A percentile compares a stretch with the other conserved stretches of the same genome.
These are phyloP conservation scores for Colletes latitarsis DNA, from an alignment of 1,140 invertebrate species.

Conservation along the genomic window DNA sequence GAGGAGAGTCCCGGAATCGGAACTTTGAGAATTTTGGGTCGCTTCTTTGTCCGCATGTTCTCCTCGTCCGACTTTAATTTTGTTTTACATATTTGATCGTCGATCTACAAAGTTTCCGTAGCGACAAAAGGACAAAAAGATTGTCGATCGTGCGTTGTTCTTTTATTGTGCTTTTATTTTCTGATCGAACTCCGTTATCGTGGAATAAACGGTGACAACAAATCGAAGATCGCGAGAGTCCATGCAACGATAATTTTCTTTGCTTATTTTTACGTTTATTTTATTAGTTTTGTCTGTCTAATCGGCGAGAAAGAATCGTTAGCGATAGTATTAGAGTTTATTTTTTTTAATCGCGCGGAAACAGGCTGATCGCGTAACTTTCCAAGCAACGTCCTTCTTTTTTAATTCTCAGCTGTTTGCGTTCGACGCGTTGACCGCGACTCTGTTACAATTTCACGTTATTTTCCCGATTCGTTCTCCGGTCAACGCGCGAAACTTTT, in stretches of 20 bases:
- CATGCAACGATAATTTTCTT: neutral
- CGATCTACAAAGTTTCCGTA: neutral
- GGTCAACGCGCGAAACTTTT: neutral
- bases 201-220: slow-evolving; percentile 1
- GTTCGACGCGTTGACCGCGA: too few relatives aligned
- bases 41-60: too few relatives aligned
- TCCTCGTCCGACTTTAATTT: slow-evolving; percentile 1
- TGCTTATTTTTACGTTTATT: too few relatives aligned
- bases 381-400: neutral
- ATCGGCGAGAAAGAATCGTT: neutral
- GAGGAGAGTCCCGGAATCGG: neutral
- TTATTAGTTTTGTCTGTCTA: neutral
- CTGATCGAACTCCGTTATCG: neutral
- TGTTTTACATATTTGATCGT: slow-evolving; percentile 8
- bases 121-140: slow-evolving; percentile 5
- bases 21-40: too few relatives aligned
- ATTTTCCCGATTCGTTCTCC: neutral
- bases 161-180: neutral
- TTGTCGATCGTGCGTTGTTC: slow-evolving; percentile 7
- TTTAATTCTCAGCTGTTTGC: neutral
- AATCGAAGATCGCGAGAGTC: neutral
- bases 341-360: neutral
- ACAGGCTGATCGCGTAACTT: neutral
- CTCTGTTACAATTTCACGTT: neutral
- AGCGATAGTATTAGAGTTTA: neutral